Evolutionary conservation across 2,113 vertebrate species (phyloP), one percentile per base, ranked within the genome.

Genomic region (Perca flavescens): DNA sequence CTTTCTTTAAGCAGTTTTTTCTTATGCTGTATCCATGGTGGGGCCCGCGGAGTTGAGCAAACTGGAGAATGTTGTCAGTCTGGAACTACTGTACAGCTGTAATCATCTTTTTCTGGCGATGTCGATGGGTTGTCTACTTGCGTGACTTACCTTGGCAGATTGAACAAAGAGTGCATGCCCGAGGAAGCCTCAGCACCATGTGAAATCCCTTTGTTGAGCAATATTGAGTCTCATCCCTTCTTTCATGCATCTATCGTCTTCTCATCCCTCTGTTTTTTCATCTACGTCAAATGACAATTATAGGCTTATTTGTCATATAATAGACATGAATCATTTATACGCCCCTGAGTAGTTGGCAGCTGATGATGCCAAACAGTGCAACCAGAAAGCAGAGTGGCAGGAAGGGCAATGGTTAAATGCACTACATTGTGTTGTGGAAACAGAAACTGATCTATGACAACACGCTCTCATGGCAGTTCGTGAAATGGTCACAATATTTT

Each of bases 161-260:
- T 43, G 82, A 86, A 91, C 74, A 88, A 86, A 84, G 83, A 82
- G 82, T 13, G 71, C 52, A 6, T 60, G 85, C 85, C 77, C 9
- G 52, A 78, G 76, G 70, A 85, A 80, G 64, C 64, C 36, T 84
- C 56, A 13, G 63, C 65, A 43, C 76, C 43, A 43, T 53, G 52
- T 72, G 56, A 82, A 83, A 79, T 73, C 50, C 64, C 61, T 84
- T 88, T 86, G 82, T 82, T 50, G 70, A 80, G 54, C 49, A 16
- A 57, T 64, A 67, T 83, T 25, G 10, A 72, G 53, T 78, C 72
- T 74, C 65, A 66, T 53, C 19, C 67, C 15, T 52, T 71, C 65
- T 77, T 85, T 88, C n/a, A 60, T 74, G 31, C 74, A 43, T 67
- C 70, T 67, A 54, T 78, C 10, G 46, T 22, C 77, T 52, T 60